Percentiles rank a stretch among this genome's conserved stretches.
Evolutionary conservation across 2,797 vertebrate genomes (phyloP).

Genomic region (Anomalospiza imberbis): DNA sequence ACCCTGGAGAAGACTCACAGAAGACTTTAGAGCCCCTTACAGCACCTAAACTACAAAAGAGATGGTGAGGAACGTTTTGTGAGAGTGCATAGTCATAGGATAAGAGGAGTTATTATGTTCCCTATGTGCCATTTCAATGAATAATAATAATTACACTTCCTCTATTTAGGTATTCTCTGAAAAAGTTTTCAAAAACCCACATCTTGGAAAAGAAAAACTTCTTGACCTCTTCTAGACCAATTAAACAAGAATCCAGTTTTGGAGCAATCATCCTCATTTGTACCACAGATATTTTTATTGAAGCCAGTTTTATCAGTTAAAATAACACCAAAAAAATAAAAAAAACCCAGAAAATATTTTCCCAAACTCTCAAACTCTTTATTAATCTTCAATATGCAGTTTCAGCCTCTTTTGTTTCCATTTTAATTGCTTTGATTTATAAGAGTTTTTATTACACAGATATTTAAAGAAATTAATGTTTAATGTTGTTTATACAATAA

Average conservation of each 20-base stretch:
- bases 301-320: not conserved
- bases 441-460: not conserved
- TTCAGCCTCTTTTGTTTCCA: not conserved
- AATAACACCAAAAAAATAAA: not conserved
- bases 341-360: not conserved
- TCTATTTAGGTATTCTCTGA: not conserved
- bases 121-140: not conserved
- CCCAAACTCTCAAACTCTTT: not conserved
- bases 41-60: not conserved
- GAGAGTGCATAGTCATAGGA: rapidly evolving
- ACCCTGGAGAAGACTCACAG: rapidly evolving
- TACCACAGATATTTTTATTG: not conserved
- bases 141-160: not conserved
- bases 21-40: not conserved
- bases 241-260: not conserved
- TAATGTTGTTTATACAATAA: slow-evolving; percentile 27
- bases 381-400: not conserved
- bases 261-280: not conserved
- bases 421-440: slow-evolving; percentile 11
- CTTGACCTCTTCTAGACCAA: not conserved
- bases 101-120: not conserved
- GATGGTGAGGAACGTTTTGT: not conserved
- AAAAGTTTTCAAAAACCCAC: not conserved
- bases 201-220: not conserved
- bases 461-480: slow-evolving; percentile 35